Evolutionary conservation across 2,888 invertebrate species (phyloP).

Genomic region (Eueremaeus valkanovi): DNA sequence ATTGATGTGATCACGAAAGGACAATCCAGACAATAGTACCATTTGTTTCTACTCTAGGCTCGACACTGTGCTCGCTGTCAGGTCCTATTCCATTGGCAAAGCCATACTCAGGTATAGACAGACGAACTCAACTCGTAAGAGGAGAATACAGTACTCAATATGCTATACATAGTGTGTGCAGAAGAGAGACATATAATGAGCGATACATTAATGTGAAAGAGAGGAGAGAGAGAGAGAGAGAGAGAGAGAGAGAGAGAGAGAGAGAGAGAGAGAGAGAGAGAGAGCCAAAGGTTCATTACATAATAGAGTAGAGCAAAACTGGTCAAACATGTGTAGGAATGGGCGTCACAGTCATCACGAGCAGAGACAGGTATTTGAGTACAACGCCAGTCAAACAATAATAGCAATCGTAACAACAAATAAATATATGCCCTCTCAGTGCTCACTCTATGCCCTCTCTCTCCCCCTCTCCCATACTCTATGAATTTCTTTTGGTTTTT

Average conservation of each 20-base stretch:
- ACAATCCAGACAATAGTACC: constrained; percentile 10
- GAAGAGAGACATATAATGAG: constrained; percentile 11
- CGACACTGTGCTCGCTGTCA: no score
- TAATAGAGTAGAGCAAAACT: constrained; percentile 17
- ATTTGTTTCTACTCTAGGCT: no score
- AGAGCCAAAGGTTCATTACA: constrained; percentile 33
- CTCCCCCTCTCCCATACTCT: background rate
- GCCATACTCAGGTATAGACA: background rate
- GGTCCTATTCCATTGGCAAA: no score
- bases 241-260: no score
- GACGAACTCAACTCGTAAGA: background rate
- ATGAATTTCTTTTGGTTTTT: background rate
- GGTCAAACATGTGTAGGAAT: constrained; percentile 22
- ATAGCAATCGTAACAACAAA: constrained; percentile 26
- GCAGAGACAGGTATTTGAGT: constrained; percentile 18
- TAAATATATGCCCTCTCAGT: constrained; percentile 3
- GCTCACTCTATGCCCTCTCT: background rate
- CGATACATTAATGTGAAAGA: constrained; percentile 13
- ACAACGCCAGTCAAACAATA: background rate
- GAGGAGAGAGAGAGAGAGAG: no score
- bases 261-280: no score
- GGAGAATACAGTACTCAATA: background rate
- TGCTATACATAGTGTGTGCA: background rate
- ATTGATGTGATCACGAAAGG: constrained; percentile 31
- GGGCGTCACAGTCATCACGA: constrained; percentile 22